Conservation (phyloP, 2,113 vertebrate species). For the cattle (Bos taurus) region DNA sequence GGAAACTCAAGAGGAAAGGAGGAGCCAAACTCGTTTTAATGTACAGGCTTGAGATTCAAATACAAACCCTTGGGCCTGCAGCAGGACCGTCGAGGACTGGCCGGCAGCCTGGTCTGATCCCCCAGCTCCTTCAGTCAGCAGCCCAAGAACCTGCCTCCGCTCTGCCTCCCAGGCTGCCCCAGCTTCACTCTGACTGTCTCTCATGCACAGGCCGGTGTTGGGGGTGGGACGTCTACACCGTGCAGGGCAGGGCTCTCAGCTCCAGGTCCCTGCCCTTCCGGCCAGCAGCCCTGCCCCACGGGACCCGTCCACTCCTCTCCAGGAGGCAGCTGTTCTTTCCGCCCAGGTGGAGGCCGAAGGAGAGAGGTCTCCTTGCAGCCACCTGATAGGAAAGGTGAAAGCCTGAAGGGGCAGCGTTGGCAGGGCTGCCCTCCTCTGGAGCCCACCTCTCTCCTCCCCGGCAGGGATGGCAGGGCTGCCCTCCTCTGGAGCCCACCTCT, state of each 20-base stretch:
- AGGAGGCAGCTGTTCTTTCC: fast-evolving
- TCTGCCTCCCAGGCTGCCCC: background rate
- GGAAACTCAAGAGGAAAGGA: background rate
- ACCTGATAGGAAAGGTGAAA: background rate
- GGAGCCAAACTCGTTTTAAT: background rate
- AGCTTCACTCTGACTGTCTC: background rate
- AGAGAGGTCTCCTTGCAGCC: background rate
- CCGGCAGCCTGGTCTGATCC: background rate
- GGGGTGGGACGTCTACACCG: fast-evolving
- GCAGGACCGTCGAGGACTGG: background rate
- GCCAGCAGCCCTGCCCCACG: fast-evolving
- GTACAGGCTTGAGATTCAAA: background rate
- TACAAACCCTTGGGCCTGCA: background rate
- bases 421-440: too few relatives aligned
- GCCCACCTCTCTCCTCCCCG: background rate
- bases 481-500: background rate
- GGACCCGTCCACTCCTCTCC: fast-evolving
- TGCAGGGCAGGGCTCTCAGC: background rate
- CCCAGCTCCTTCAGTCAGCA: background rate
- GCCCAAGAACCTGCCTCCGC: background rate
- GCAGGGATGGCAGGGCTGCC: too few relatives aligned
- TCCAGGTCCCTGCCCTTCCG: background rate
- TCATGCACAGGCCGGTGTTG: background rate
- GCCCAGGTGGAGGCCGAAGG: background rate
- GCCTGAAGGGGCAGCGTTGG: background rate